Evolutionary conservation across 2,113 vertebrate species (phyloP).

Genomic region (Ctenomys sociabilis): DNA sequence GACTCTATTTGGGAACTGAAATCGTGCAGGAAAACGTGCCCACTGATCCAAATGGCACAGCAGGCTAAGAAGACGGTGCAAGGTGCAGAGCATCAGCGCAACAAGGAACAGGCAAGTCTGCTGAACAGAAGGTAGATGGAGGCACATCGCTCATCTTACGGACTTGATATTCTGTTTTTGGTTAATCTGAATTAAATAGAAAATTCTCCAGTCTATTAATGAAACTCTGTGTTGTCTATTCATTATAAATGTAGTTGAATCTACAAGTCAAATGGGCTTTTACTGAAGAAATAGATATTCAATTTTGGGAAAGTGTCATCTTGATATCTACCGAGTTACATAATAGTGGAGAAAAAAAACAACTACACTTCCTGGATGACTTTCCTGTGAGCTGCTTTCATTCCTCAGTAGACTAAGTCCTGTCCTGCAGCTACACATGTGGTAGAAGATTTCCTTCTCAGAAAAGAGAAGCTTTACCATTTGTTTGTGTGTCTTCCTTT

Average conservation of each 20-base stretch:
- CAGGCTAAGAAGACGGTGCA: not conserved
- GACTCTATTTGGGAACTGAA: not conserved
- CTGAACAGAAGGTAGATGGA: not conserved
- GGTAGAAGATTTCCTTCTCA: not conserved
- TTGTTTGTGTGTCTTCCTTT: not conserved
- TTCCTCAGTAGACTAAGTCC: not conserved
- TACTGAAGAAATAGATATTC: not conserved
- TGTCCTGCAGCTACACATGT: not conserved
- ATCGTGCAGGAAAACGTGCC: not conserved
- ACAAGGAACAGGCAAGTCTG: not conserved
- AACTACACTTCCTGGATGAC: not conserved
- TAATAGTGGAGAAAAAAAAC: not conserved
- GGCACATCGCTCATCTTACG: rapidly evolving
- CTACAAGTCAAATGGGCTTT: not conserved
- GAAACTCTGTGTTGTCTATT: not conserved
- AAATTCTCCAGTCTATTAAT: not conserved
- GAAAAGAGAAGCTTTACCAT: not conserved
- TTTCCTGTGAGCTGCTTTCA: not conserved
- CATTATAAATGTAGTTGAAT: not conserved
- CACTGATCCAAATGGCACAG: not conserved
- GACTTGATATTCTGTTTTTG: not conserved
- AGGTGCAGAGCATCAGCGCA: not conserved
- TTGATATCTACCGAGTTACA: not conserved
- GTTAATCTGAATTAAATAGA: not conserved
- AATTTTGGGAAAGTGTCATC: rapidly evolving